Conservation (phyloP, 2,797 vertebrate species). For the Sebastes glaucus region DNA sequence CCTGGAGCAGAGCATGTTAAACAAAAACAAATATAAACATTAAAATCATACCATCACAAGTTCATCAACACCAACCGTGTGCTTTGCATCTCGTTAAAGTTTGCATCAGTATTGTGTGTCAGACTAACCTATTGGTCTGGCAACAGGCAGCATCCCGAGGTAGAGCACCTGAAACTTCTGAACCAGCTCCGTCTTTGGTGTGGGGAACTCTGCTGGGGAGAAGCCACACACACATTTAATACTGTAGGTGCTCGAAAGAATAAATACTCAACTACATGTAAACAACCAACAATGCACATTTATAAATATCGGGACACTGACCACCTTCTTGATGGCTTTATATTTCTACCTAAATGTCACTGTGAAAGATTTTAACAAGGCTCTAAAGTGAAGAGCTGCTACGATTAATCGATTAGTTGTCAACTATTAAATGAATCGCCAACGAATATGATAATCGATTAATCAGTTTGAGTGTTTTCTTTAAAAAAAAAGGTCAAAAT, state of each 20-base stretch:
- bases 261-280: not conserved
- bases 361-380: not conserved
- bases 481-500: accelerated
- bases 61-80: not conserved
- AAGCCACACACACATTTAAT: conserved; percentile 41
- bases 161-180: conserved; percentile 98
- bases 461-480: too few species aligned
- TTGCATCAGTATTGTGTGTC: not conserved
- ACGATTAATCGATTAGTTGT: too few species aligned
- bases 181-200: conserved; percentile 98
- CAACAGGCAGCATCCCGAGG: conserved; percentile 92
- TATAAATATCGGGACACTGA: not conserved
- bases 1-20: conserved; percentile 48
- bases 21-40: not conserved
- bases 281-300: not conserved
- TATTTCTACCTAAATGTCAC: not conserved
- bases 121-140: conserved; percentile 90
- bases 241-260: not conserved
- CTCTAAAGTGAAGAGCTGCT: accelerated
- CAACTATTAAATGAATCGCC: accelerated
- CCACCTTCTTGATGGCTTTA: not conserved
- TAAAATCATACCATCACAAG: not conserved
- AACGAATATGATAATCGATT: accelerated
- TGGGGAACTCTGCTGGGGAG: conserved; percentile 95
- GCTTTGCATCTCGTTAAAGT: not conserved